Conservation (phyloP, 2,113 vertebrate species). For the Edolisoma coerulescens region DNA sequence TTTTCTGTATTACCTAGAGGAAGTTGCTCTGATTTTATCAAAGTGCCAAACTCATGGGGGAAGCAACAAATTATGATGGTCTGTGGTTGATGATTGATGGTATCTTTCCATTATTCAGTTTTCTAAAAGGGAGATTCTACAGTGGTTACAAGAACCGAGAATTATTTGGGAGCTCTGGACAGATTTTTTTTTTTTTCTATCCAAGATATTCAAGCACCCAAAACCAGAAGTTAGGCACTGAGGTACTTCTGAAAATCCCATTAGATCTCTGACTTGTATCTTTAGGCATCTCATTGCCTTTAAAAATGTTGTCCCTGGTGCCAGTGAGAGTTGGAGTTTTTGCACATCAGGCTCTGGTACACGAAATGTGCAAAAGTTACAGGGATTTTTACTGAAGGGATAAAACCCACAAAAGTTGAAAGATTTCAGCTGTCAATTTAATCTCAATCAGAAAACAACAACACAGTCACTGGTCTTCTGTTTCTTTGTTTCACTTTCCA, state of each 20-base stretch:
- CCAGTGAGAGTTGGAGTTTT: background rate
- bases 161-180: background rate
- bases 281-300: background rate
- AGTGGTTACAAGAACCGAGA: background rate
- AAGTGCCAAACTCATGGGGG: background rate
- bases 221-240: background rate
- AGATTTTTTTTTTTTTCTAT: background rate
- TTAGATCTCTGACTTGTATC: background rate
- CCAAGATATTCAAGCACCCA: background rate
- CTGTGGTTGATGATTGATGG: background rate
- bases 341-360: background rate
- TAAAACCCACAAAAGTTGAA: background rate
- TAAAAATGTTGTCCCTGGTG: background rate
- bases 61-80: background rate
- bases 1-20: background rate
- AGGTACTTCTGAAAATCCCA: background rate
- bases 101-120: background rate
- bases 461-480: background rate
- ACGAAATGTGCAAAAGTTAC: background rate
- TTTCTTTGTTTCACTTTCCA: constrained; percentile 53
- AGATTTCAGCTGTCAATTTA: constrained; percentile 28
- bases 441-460: background rate
- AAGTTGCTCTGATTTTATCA: background rate
- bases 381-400: background rate
- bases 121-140: background rate